A percentile compares a stretch with the other conserved stretches of the same genome.
Conservation (phyloP, 2,797 vertebrate species). For the Eleutherodactylus coqui region DNA sequence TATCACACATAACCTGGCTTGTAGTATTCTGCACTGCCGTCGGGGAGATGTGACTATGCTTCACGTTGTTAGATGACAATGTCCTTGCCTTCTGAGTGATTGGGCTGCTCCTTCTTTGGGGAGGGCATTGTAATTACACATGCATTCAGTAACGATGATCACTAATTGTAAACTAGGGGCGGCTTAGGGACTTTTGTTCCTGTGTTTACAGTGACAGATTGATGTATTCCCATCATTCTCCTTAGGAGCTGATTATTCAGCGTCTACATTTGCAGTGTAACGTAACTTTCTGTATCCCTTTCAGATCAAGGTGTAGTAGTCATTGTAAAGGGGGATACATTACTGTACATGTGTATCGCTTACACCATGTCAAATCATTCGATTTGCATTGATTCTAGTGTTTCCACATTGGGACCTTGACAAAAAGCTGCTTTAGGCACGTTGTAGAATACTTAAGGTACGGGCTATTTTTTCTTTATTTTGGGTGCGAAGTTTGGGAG, state of each 20-base stretch:
- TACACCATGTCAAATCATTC: too few species aligned
- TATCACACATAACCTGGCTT: too few species aligned
- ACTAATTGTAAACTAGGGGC: slow-evolving; percentile 72
- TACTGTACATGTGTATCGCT: too few species aligned
- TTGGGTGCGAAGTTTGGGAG: too few species aligned
- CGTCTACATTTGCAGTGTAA: not conserved
- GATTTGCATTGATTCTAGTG: too few species aligned
- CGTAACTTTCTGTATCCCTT: not conserved
- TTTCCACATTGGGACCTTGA: too few species aligned
- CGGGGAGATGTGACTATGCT: too few species aligned
- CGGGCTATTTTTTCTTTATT: too few species aligned
- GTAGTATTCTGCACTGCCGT: not conserved
- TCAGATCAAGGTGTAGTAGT: slow-evolving; percentile 8
- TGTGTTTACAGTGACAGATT: slow-evolving; percentile 70
- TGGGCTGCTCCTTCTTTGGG: slow-evolving; percentile 68
- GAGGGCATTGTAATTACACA: slow-evolving; percentile 75
- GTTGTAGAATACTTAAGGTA: too few species aligned
- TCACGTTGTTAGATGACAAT: not conserved
- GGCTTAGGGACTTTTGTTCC: slow-evolving; percentile 71
- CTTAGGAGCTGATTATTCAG: slow-evolving; percentile 47
- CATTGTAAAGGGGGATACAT: too few species aligned
- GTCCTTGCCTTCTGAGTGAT: slow-evolving; percentile 63
- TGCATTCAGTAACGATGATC: slow-evolving; percentile 74
- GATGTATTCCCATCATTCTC: slow-evolving; percentile 59
- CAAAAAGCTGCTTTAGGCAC: too few species aligned